These are phyloP conservation scores for Agrochola circellaris DNA, from an alignment of 2,888 invertebrate genomes.

Conservation along the genomic window DNA sequence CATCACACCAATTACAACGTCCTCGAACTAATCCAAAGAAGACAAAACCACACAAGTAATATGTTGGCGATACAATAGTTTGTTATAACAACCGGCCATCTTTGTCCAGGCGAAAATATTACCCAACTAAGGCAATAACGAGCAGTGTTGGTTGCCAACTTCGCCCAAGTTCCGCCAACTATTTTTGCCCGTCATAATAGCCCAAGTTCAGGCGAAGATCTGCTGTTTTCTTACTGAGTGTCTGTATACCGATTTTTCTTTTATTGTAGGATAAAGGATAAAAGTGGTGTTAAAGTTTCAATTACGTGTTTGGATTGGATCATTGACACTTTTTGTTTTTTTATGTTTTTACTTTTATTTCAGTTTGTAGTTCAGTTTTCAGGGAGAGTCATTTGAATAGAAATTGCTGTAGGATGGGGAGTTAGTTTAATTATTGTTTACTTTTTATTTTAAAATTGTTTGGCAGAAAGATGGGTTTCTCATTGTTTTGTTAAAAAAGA, in stretches of 20 bases:
- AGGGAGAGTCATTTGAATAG: constrained; percentile 38
- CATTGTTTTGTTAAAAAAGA: not conserved
- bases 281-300: constrained; percentile 63
- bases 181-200: constrained; percentile 90
- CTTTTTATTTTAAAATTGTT: constrained; percentile 17
- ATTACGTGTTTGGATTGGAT: constrained; percentile 52
- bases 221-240: constrained; percentile 75
- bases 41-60: constrained; percentile 69
- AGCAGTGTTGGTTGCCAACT: constrained; percentile 84
- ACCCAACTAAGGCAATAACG: constrained; percentile 89
- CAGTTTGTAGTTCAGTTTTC: constrained; percentile 22
- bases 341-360: constrained; percentile 27
- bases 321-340: constrained; percentile 52
- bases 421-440: constrained; percentile 2
- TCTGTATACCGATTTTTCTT: constrained; percentile 73
- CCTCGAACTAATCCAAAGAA: constrained; percentile 40
- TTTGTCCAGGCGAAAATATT: constrained; percentile 87
- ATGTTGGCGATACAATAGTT: constrained; percentile 80
- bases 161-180: constrained; percentile 82
- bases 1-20: constrained; percentile 16
- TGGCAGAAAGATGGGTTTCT: not conserved
- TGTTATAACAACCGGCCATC: constrained; percentile 81
- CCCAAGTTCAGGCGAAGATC: constrained; percentile 83
- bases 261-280: constrained; percentile 66
- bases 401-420: constrained; percentile 20